Conservation (phyloP, 2,888 invertebrate species). For the Heliconius cydno region DNA sequence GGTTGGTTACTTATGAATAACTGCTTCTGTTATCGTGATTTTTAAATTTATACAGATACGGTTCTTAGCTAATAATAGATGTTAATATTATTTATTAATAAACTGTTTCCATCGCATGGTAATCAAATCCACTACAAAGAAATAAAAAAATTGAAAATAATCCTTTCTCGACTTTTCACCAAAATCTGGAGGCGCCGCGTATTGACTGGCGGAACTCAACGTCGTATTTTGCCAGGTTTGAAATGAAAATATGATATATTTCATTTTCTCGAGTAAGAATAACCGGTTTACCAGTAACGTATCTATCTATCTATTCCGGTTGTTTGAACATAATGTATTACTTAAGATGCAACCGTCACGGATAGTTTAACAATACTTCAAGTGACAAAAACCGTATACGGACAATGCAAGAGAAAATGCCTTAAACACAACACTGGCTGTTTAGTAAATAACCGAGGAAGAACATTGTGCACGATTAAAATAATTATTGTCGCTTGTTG, state of each 20-base stretch:
- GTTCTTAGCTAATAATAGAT: not conserved
- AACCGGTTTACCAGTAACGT: too few species aligned
- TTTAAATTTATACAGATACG: not conserved
- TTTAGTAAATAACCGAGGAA: constrained; percentile 40
- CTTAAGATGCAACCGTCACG: constrained; percentile 18
- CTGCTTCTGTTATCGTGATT: not conserved
- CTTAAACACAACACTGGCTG: constrained; percentile 25
- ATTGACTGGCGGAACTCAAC: too few species aligned
- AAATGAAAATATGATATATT: too few species aligned
- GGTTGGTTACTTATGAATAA: not conserved
- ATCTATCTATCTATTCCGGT: not conserved
- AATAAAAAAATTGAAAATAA: too few species aligned
- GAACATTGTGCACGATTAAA: constrained; percentile 21
- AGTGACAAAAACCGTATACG: constrained; percentile 27
- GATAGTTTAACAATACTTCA: constrained; percentile 27
- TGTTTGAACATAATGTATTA: not conserved
- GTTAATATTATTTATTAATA: too few species aligned
- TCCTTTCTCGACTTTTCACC: too few species aligned
- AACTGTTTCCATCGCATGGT: too few species aligned
- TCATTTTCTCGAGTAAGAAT: too few species aligned
- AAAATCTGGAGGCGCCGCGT: too few species aligned
- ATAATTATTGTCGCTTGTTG: constrained; percentile 32
- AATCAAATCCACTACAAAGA: too few species aligned
- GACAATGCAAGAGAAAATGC: constrained; percentile 39
- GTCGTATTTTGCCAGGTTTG: too few species aligned